Conservation (phyloP, 53 echinoderm and acorn worm species). For the Mesocentrotus franciscanus region DNA sequence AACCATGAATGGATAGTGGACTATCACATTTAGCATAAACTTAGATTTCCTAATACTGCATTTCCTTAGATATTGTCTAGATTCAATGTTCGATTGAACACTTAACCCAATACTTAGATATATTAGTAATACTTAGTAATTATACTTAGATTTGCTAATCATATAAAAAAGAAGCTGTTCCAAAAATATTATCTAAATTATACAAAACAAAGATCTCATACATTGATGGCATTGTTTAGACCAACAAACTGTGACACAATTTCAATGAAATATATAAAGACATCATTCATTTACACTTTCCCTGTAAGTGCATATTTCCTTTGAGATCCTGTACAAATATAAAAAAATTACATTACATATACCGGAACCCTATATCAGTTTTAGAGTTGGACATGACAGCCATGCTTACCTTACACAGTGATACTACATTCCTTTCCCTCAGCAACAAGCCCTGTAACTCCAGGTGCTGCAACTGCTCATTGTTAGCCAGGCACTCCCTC, state of each 20-base stretch:
- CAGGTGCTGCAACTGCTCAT: constrained; percentile 71
- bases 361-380: not conserved
- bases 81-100: too few relatives aligned
- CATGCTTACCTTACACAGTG: constrained; percentile 78
- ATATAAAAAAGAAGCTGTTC: too few relatives aligned
- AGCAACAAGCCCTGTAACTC: constrained; percentile 87
- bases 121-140: too few relatives aligned
- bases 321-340: not conserved
- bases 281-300: not conserved
- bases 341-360: not conserved
- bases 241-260: not conserved
- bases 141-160: too few relatives aligned
- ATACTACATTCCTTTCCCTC: constrained; percentile 77
- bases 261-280: not conserved
- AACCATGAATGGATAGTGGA: not conserved
- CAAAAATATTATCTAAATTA: too few relatives aligned
- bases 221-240: too few relatives aligned
- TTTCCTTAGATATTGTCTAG: too few relatives aligned
- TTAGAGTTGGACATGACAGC: not conserved
- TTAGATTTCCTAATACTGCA: too few relatives aligned
- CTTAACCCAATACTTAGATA: too few relatives aligned
- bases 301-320: not conserved
- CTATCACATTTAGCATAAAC: not conserved
- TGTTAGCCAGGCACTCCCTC: constrained; percentile 74
- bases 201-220: too few relatives aligned